Evolutionary conservation across 2,888 invertebrate genomes (phyloP), one percentile per base, ranked within the genome.

Genomic region (Eilema sororculum): DNA sequence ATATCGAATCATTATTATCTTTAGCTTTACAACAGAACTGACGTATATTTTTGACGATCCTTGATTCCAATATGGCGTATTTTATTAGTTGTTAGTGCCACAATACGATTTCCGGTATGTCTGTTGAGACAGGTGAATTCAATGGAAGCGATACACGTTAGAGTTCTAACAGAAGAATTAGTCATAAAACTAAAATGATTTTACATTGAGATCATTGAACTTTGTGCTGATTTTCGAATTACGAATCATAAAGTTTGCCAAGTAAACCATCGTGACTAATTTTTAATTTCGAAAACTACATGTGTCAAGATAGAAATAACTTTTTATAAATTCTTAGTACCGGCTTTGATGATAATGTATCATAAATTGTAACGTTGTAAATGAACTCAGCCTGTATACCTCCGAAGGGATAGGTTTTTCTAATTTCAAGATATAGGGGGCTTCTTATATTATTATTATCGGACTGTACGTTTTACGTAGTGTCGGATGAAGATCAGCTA

Each of bases 111-210:
- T 75, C 75, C 74, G 73, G 73, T 74, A 75, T 70, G 69, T 75
- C 71, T 83, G 76, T 86, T 85, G 82, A 75, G 69, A 78, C 88
- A 89, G 89, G 87, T 90, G 86, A 73, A 71, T 85, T 83, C 83
- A 69, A 8, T 75, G 63, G 81, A 81, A 81, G 74, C 78, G 78
- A 78, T 78, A 80, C 76, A 73, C 74, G 63, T 68, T 65, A 84
- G 80, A 80, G 80, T 76, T 80, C 83, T 72, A 82, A 77, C 80
- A 78, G 77, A 72, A 63, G 80, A 80, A 88, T 91, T 91, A 90
- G 89, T 91, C 91, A 91, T 83, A 81, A 83, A 78, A 81, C 84
- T 86, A 81, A 89, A 5, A 87, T 82, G 78, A 82, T 84, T 84
- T 82, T 79, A 75, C 77, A 73, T 77, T 61, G 78, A 81, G 88